Conservation (phyloP, 2,888 invertebrate genomes). For the Nipponacmea schrenckii region DNA sequence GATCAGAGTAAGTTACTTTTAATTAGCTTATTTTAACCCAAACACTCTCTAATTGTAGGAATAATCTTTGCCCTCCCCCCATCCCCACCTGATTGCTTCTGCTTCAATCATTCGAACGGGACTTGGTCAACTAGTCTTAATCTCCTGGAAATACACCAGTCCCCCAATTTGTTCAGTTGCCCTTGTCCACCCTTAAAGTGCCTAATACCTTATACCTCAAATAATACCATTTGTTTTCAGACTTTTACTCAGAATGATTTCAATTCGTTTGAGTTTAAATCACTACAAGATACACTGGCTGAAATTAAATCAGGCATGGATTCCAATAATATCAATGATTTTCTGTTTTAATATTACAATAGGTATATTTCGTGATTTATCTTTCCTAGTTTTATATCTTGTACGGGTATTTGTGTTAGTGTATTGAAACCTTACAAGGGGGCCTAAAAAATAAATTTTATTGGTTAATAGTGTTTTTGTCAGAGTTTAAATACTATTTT, state of each 20-base stretch:
- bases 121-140: no score
- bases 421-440: no score
- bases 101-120: background rate
- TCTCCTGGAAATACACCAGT: no score
- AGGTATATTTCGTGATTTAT: no score
- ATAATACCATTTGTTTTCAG: constrained; percentile 45
- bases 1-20: constrained; percentile 74
- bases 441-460: no score
- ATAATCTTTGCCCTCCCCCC: background rate
- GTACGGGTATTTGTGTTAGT: no score
- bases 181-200: background rate
- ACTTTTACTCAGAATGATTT: constrained; percentile 69
- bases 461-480: no score
- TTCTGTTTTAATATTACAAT: no score
- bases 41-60: no score
- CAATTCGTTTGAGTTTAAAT: constrained; percentile 90
- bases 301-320: constrained; percentile 85
- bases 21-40: constrained; percentile 5
- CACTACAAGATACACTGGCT: constrained; percentile 89
- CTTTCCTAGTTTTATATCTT: background rate
- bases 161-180: background rate
- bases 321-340: constrained; percentile 59
- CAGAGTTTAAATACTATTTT: no score
- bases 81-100: background rate
- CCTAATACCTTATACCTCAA: background rate